Evolutionary conservation across 2,797 vertebrate genomes (phyloP).

Genomic region (Urocyon cinereoargenteus): DNA sequence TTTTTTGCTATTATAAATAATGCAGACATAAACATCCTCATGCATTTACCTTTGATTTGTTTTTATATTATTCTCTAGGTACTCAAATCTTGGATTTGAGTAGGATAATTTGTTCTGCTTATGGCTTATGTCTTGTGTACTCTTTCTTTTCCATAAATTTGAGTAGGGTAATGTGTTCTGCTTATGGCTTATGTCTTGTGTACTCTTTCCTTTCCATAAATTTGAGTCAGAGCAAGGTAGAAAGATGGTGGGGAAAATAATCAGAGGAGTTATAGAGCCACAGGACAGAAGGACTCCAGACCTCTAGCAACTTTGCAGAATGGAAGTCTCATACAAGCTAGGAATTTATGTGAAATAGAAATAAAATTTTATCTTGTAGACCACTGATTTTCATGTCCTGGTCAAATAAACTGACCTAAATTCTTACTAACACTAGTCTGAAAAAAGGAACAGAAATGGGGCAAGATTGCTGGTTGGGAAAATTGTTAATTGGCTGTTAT

Average conservation of each 20-base stretch:
- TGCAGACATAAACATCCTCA: conserved; percentile 59
- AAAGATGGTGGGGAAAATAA: not conserved
- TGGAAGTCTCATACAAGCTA: not conserved
- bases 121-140: no score
- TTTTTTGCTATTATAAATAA: conserved; percentile 61
- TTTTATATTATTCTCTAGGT: conserved; percentile 41
- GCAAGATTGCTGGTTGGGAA: not conserved
- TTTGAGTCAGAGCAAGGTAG: not conserved
- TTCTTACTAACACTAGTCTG: not conserved
- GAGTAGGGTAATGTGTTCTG: not conserved
- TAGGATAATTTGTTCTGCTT: no score
- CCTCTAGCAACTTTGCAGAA: not conserved
- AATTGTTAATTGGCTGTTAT: not conserved
- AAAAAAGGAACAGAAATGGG: not conserved
- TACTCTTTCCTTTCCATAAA: not conserved
- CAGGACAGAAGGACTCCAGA: not conserved
- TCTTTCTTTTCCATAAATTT: no score
- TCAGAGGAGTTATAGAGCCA: not conserved
- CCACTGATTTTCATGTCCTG: not conserved
- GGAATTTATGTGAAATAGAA: not conserved
- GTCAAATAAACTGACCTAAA: not conserved
- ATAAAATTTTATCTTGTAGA: not conserved
- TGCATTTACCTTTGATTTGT: conserved; percentile 53
- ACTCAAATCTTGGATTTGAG: conserved; percentile 45
- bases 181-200: not conserved